Evolutionary conservation across 2,888 invertebrate species (phyloP), one percentile per base, ranked within the genome.

Genomic region (Mythimna loreyi): DNA sequence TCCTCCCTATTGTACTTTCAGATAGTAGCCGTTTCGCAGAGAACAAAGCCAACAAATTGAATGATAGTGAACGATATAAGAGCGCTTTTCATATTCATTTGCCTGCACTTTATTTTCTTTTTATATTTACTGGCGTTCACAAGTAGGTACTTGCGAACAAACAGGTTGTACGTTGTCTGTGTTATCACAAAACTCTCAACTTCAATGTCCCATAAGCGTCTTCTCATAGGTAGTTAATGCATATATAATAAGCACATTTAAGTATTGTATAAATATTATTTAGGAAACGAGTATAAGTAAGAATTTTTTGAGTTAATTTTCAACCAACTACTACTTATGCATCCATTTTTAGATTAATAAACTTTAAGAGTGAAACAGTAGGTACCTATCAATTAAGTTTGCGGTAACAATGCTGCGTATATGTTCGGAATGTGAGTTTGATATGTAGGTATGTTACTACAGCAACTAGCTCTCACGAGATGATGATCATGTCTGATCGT

Each of bases 1-100:
- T n/a, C 43, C 28, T 33, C 30, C n/a, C 21, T 9, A 63, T 25
- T 63, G 21, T 65, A 33, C 47, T 40, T 33, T 53, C 25, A 25
- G 21, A 4, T 11, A 77, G 50, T 58, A 36, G 36, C 36, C 63
- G 78, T 50, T 72, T 70, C 71, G 59, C 78, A 23, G 49, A 33
- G 47, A 64, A 64, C 52, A 64, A 78, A 72, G 59, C 40, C 25
- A 74, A 67, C 60, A 74, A 74, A 79, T 74, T 59, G 55, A 73
- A 62, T 67, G 47, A 58, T 59, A 74, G 40, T 60, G 50, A 78
- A 23, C 59, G 55, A 78, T 63, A 63, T 63, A 56, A 78, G 59
- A 56, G 59, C 50, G 50, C n/a, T 56, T 71, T 72, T 59, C 49
- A 75, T 72, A 60, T 75, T 64, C 64, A 75, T 64, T 75, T 78